These are phyloP conservation scores for Notocelia uddmanniana DNA, from an alignment of 2,888 invertebrate genomes.

Conservation along the genomic window DNA sequence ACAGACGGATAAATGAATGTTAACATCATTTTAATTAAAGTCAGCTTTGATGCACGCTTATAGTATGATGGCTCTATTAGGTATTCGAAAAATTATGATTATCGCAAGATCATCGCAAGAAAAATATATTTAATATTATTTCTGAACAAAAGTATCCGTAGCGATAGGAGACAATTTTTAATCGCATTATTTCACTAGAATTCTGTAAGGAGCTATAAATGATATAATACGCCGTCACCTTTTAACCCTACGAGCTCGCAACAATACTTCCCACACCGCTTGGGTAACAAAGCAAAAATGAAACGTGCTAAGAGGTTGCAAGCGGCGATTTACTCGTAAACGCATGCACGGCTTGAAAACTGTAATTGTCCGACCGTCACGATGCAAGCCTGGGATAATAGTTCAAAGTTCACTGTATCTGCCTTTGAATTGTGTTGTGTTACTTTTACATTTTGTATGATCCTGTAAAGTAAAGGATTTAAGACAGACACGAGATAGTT, in stretches of 20 bases:
- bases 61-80: too few species aligned
- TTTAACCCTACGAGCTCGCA: conserved; percentile 11
- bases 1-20: too few species aligned
- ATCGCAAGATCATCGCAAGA: too few species aligned
- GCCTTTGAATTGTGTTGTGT: conserved; percentile 53
- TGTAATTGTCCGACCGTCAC: conserved; percentile 72
- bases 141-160: too few species aligned
- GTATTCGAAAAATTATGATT: too few species aligned
- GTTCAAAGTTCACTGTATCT: conserved; percentile 73
- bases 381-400: conserved; percentile 66
- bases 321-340: conserved; percentile 59
- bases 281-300: conserved; percentile 45
- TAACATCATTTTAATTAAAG: too few species aligned
- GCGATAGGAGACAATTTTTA: too few species aligned
- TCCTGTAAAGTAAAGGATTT: not conserved
- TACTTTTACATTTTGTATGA: conserved; percentile 26
- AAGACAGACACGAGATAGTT: not conserved
- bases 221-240: not conserved
- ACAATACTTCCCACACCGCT: conserved; percentile 24
- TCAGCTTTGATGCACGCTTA: too few species aligned
- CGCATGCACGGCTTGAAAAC: conserved; percentile 65
- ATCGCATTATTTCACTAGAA: not conserved
- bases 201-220: not conserved
- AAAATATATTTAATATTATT: too few species aligned
- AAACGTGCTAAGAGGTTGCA: conserved; percentile 50